Base-by-base conservation (phyloP, 2,797 vertebrate genomes). In the Syngnathus rostellatus region DNA sequence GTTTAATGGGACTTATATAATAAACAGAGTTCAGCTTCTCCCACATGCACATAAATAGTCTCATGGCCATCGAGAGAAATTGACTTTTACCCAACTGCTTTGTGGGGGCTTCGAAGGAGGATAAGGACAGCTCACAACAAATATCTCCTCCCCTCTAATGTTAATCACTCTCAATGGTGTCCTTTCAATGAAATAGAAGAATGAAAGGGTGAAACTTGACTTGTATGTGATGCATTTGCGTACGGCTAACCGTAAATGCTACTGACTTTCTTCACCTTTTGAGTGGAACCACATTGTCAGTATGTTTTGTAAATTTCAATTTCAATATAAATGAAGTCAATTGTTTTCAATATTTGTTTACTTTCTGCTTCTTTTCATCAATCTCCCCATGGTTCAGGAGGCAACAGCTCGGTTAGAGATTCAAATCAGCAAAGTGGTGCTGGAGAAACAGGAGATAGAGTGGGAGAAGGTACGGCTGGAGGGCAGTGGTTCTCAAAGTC, bases 361-460 rank as follows among this genome's bases (percentile, higher is more conserved):
- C 1, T 23, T 45, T 16, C 60, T 65, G 38, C 6, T 68, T 46
- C 50, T 41, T 6, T 48, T 6, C 31, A 54, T 45, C 55, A 66
- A 39, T 63, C n/a, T 68, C 74, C 81, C 78, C 72, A 69, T 68
- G 66, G 45, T 80, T 69, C 82, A 99, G 97, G 91, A 94, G 85
- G 89, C 92, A 46, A 93, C 95, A 86, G 80, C 68, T 12, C 87
- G 90, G 50, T 92, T 93, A 81, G 94, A 97, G 86, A 90, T 93
- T 50, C 94, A 96, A 78, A 93, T 95, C 79, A 89, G 84, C 79
- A 94, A 92, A 77, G 89, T 95, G 77, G 87, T 93, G 68, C 14
- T 94, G 84, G 94, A 98, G 81, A 95, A 92, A 64, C 94, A 97
- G 78, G 95, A 98, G 81, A 86, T 97, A 71, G 92, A 93, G 66